phyloP scores from a whole-genome alignment of 1,140 invertebrate species.

The Eufriesea mexicana region DNA sequence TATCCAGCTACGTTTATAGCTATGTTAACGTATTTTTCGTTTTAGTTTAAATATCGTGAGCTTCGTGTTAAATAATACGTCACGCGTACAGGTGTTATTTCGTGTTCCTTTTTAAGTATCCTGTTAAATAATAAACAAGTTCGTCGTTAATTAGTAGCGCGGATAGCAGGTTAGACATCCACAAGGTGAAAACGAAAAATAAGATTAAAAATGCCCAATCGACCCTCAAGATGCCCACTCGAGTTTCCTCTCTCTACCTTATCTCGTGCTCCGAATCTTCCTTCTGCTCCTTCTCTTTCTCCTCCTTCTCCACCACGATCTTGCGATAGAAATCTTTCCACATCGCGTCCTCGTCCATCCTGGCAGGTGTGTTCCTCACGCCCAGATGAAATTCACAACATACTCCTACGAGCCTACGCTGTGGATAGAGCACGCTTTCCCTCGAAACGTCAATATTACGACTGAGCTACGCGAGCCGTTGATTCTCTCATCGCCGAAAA shows the following conservation, averaged over 20 bases:
- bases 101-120: no score
- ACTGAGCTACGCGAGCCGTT: background rate
- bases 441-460: background rate
- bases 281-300: slow-evolving; percentile 83
- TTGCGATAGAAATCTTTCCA: slow-evolving; percentile 88
- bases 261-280: slow-evolving; percentile 84
- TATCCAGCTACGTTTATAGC: no score
- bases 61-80: no score
- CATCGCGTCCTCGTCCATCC: slow-evolving; percentile 86
- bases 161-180: background rate
- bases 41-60: no score
- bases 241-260: slow-evolving; percentile 81
- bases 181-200: no score
- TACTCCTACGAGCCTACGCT: background rate
- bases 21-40: background rate
- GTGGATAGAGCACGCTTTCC: background rate
- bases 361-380: slow-evolving; percentile 30
- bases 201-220: no score
- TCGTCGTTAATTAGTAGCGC: background rate
- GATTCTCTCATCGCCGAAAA: background rate
- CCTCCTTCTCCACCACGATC: slow-evolving; percentile 84
- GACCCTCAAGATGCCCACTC: no score
- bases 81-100: no score
- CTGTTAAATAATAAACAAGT: background rate
- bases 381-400: background rate